These are phyloP conservation scores for Cephonodes hylas DNA, from an alignment of 2,888 invertebrate species.

Conservation along the genomic window DNA sequence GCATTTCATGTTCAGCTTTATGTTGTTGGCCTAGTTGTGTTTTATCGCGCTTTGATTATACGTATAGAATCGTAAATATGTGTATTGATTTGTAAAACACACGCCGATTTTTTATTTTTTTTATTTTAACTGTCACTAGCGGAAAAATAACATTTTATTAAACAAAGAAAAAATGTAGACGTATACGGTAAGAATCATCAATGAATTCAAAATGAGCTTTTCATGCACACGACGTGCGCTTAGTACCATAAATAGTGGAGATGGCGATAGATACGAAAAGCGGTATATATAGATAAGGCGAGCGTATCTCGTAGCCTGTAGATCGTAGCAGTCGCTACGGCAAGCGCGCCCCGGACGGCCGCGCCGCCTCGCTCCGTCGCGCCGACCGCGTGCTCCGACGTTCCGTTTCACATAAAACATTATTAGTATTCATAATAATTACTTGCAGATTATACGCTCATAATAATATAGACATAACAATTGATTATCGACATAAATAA, in stretches of 20 bases:
- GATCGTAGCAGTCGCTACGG: slow-evolving; percentile 65
- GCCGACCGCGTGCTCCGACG: slow-evolving; percentile 7
- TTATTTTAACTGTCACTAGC: not conserved
- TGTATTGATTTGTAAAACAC: not conserved
- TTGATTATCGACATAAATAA: too few species aligned
- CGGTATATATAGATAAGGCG: not conserved
- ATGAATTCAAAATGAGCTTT: not conserved
- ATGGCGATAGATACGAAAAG: not conserved
- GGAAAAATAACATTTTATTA: not conserved
- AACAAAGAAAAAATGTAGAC: not conserved
- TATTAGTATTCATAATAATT: not conserved
- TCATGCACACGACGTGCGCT: not conserved
- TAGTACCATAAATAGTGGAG: not conserved
- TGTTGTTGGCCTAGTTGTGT: slow-evolving; percentile 27
- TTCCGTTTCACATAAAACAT: not conserved
- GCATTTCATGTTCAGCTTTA: slow-evolving; percentile 39
- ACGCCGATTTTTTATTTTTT: too few species aligned
- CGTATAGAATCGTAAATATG: slow-evolving; percentile 9
- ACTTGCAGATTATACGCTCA: not conserved
- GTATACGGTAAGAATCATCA: not conserved
- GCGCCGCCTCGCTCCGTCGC: slow-evolving; percentile 21
- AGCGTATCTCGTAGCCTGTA: slow-evolving; percentile 37
- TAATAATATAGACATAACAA: not conserved
- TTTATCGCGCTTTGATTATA: slow-evolving; percentile 15
- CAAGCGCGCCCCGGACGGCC: slow-evolving; percentile 42